A percentile compares a stretch with the other conserved stretches of the same genome.
Evolutionary conservation across 2,113 vertebrate species (phyloP).

Genomic region (Eurypyga helias): DNA sequence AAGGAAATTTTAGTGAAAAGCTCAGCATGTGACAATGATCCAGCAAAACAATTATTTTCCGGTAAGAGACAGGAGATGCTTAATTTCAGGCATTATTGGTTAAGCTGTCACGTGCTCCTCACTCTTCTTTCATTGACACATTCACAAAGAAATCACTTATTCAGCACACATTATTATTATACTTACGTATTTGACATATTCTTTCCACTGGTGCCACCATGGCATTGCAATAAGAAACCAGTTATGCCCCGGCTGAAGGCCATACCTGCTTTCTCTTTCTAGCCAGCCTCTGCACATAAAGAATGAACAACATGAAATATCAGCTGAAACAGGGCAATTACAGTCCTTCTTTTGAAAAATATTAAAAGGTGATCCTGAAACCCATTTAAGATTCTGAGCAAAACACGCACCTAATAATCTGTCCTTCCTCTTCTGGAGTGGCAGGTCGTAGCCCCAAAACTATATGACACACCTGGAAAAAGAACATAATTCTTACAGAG

Average conservation of each 20-base stretch:
- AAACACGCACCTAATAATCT: constrained; percentile 90
- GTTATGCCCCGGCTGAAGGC: constrained; percentile 91
- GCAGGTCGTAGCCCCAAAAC: constrained; percentile 94
- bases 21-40: not conserved
- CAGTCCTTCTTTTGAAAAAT: not conserved
- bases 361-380: not conserved
- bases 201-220: constrained; percentile 99
- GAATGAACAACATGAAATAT: not conserved
- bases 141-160: not conserved
- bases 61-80: not conserved
- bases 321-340: not conserved
- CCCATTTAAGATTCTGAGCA: not conserved
- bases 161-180: not conserved
- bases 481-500: not conserved
- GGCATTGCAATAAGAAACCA: constrained; percentile 99
- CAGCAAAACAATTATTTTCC: not conserved
- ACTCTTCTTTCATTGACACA: not conserved
- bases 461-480: constrained; percentile 93
- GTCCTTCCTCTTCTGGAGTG: constrained; percentile 94
- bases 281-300: constrained; percentile 87
- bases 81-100: not conserved
- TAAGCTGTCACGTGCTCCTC: not conserved
- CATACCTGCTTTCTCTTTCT: constrained; percentile 95
- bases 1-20: not conserved
- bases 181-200: constrained; percentile 98